Percentiles rank a stretch among this genome's conserved stretches.
Evolutionary conservation across 2,888 invertebrate genomes (phyloP).

Genomic region (Meghimatium bilineatum): DNA sequence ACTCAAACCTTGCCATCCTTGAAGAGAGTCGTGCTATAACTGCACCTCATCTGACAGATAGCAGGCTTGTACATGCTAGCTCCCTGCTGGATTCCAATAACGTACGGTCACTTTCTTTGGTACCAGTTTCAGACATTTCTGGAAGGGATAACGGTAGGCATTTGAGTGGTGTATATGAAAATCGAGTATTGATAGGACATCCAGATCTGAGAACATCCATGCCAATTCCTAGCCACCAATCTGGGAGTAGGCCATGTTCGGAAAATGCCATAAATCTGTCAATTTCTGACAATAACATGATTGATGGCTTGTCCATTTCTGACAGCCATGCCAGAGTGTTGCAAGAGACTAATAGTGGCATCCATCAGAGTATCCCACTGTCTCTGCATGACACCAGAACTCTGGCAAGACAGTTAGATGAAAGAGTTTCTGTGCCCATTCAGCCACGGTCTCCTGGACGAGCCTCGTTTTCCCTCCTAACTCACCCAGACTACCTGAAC

Average conservation of each 20-base stretch:
- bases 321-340: constrained; percentile 28
- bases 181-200: constrained; percentile 19
- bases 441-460: constrained; percentile 26
- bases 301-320: constrained; percentile 18
- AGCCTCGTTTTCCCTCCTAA: background rate
- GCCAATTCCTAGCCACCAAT: constrained; percentile 1
- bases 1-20: constrained; percentile 66
- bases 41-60: background rate
- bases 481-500: constrained; percentile 28
- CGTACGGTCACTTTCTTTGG: constrained; percentile 11
- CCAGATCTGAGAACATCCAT: constrained; percentile 14
- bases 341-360: constrained; percentile 15
- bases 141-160: constrained; percentile 1
- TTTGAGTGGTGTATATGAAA: background rate
- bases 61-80: background rate
- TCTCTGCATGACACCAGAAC: constrained; percentile 13
- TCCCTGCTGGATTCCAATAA: background rate
- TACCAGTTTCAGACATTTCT: constrained; percentile 8
- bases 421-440: background rate
- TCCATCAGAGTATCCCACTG: constrained; percentile 16
- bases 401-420: constrained; percentile 8
- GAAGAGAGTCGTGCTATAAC: constrained; percentile 66
- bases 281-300: constrained; percentile 14
- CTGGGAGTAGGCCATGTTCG: constrained; percentile 18
- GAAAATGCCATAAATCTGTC: constrained; percentile 44